Evolutionary conservation across 1,140 invertebrate genomes (phyloP).

Genomic region (Colletes latitarsis): DNA sequence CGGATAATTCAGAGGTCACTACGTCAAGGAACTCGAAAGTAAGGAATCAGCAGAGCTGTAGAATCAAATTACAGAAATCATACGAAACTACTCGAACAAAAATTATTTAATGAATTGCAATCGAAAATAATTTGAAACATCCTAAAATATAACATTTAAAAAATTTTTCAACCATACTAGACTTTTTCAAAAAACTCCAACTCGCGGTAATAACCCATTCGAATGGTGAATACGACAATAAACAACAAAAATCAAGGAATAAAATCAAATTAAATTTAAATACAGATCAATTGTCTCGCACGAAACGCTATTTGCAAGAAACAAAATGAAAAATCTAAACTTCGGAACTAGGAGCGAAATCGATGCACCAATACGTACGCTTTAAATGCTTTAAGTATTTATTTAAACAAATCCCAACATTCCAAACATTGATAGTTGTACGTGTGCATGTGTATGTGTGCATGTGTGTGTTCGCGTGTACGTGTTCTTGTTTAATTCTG

Average conservation of each 20-base stretch:
- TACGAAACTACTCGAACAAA: background rate
- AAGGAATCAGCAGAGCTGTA: background rate
- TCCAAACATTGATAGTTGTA: slow-evolving; percentile 77
- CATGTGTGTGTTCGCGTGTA: slow-evolving; percentile 1
- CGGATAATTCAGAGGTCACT: background rate
- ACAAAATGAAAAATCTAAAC: no score
- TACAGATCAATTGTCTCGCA: no score
- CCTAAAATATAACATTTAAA: background rate
- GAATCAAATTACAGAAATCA: background rate
- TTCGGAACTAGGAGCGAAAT: slow-evolving; percentile 2
- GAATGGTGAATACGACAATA: no score
- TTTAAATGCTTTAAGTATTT: slow-evolving; percentile 78
- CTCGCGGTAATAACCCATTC: no score
- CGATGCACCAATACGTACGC: slow-evolving; percentile 31
- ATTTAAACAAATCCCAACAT: slow-evolving; percentile 80
- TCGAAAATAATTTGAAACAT: no score
- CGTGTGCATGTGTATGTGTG: slow-evolving; percentile 24
- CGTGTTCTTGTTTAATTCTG: slow-evolving; percentile 24
- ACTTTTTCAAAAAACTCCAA: no score
- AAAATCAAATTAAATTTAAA: no score
- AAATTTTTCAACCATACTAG: no score
- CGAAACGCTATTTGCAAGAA: no score
- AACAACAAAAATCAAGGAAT: background rate
- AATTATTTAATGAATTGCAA: background rate
- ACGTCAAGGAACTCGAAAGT: background rate